Evolutionary conservation across 1,140 invertebrate genomes (phyloP), one percentile per base, ranked within the genome.

Genomic region (Drosophila ogumai): DNA sequence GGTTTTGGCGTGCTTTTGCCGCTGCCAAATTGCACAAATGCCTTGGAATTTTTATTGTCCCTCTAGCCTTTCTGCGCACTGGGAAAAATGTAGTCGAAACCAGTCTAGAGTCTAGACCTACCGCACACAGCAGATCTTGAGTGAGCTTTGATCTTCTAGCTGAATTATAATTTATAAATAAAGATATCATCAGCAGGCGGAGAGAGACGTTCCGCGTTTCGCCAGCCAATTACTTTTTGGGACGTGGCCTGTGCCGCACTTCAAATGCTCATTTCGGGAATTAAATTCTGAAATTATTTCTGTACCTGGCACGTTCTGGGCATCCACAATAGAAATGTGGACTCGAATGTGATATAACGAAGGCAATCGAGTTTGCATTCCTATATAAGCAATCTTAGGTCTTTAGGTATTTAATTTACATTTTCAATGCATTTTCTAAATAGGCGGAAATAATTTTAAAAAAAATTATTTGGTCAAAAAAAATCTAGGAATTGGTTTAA

Each of bases 21-120:
- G 41, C 41, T 73, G 76, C 49, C 74, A 75, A 88, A 90, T 90
- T 90, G 85, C 85, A 60, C 67, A 90, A 85, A 90, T 90, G 81
- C 86, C 66, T 90, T 38, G 85, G 85, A 81, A 90, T 90, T 84
- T 90, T 90, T 90, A 90, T 85, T 38, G 66, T 64, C 43, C 47
- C 36, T 52, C 34, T 54, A 40, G 25, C 56, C 60, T 54, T 64
- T 54, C 55, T 67, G 61, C 38, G 66, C 63, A 69, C 66, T 60
- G 52, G 28, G 60, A 32, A 69, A 69, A 69, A 69, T 54, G 19
- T 36, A 55, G 47, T 32, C 66, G 28, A 3, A 65, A 34, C 38
- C 47, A 44, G 49, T 77, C 15, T 47, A 67, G 13, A 38, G 31
- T 34, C 60, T 36, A 69, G 84, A 87, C 85, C 80, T 87, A 90